phyloP scores from a whole-genome alignment of 2,888 invertebrate genomes.

The Ormyrus thymus region DNA sequence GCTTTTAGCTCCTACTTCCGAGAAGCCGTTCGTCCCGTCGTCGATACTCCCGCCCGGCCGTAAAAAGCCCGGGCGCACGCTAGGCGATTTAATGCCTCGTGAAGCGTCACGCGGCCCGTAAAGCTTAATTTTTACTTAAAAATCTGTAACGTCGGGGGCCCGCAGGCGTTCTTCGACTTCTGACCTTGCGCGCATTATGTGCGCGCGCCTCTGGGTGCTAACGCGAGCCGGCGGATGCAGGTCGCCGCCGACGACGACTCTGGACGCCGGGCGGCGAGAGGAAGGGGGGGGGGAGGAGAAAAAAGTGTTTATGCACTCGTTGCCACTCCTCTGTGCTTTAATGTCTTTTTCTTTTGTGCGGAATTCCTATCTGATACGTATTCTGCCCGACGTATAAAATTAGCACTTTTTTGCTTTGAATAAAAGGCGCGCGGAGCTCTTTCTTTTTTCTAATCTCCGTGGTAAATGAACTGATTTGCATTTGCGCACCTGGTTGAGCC shows the following conservation, averaged over 20 bases:
- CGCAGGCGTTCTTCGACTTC: slow-evolving; percentile 8
- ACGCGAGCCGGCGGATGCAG: slow-evolving; percentile 20
- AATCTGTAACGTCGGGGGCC: slow-evolving; percentile 31
- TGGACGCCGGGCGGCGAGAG: not conserved
- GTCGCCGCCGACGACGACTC: not conserved
- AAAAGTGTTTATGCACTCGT: slow-evolving; percentile 24
- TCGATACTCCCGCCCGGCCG: slow-evolving; percentile 28
- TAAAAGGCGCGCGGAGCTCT: too few species aligned
- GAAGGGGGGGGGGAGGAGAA: not conserved
- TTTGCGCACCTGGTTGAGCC: too few species aligned
- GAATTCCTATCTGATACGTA: slow-evolving; percentile 11
- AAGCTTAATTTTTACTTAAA: slow-evolving; percentile 47
- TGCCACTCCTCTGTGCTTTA: slow-evolving; percentile 30
- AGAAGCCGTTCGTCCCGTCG: slow-evolving; percentile 29
- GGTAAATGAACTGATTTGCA: too few species aligned
- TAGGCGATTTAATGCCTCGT: slow-evolving; percentile 40
- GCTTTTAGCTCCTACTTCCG: slow-evolving; percentile 21
- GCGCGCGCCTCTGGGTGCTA: not conserved
- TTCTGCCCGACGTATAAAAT: too few species aligned
- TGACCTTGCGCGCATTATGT: slow-evolving; percentile 36
- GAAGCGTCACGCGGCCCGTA: slow-evolving; percentile 32
- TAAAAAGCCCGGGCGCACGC: slow-evolving; percentile 39
- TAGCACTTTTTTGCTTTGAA: too few species aligned
- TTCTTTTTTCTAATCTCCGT: too few species aligned
- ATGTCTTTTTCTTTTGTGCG: slow-evolving; percentile 19